Evolutionary conservation across 1,140 invertebrate genomes (phyloP).

Genomic region (Meloidogyne chitwoodi): DNA sequence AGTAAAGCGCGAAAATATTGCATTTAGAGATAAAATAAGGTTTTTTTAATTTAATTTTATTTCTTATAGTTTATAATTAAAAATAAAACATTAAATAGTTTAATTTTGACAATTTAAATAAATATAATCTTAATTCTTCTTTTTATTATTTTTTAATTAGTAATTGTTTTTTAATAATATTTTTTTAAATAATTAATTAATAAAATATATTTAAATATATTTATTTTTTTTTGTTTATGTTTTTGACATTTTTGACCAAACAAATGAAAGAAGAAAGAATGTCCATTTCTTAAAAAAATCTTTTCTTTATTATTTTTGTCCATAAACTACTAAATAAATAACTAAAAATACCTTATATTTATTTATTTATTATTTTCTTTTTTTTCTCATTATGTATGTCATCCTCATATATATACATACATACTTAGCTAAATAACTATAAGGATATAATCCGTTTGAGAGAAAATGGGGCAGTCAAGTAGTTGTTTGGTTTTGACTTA

Average conservation of each 20-base stretch:
- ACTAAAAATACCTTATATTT: background rate
- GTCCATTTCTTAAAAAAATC: background rate
- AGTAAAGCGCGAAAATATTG: background rate
- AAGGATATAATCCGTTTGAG: background rate
- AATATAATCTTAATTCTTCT: too few relatives aligned
- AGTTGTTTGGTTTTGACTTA: background rate
- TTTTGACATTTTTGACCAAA: background rate
- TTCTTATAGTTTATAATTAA: too few relatives aligned
- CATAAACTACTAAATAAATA: background rate
- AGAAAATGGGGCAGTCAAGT: background rate
- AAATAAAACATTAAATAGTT: too few relatives aligned
- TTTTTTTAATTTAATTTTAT: too few relatives aligned
- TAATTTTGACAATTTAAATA: too few relatives aligned
- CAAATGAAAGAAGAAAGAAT: background rate
- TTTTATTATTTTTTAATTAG: too few relatives aligned
- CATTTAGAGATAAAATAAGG: background rate
- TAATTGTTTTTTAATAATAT: too few relatives aligned
- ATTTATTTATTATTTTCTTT: too few relatives aligned
- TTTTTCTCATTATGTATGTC: background rate
- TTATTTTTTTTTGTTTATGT: background rate
- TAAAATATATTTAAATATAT: too few relatives aligned
- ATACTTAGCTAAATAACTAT: background rate
- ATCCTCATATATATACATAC: background rate
- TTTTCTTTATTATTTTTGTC: background rate
- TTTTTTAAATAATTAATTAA: too few relatives aligned